Base-by-base conservation (phyloP, 2,797 vertebrate genomes). In the Falco naumanni region DNA sequence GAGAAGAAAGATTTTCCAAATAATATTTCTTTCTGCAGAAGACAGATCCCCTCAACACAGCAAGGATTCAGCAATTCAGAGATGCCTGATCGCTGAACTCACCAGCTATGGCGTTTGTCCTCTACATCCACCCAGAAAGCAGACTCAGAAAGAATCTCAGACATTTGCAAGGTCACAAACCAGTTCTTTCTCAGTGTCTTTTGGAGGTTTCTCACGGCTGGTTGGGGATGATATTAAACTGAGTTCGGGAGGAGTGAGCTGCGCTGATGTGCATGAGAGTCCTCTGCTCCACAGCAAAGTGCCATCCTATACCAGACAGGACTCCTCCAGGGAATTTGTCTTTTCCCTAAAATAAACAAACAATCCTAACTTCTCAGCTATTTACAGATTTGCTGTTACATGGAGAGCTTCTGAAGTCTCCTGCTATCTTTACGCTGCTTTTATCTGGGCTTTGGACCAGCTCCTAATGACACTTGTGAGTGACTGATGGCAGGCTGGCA, bases 231-330 rank as follows among this genome's bases (percentile, higher is more conserved):
- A 41, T 7, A 21, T 5, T n/a, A 63, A 24, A 1, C 29, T 2
- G n/a, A 34, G 28, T 0, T 4, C 1, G 29, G 31, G 29, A 79
- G 41, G 26, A 77, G 16, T 1, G 29, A 80, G 79, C 39, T 31
- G 26, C 11, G 25, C 64, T 22, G 48, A 21, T 4, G 26, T 4
- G 25, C 17, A 1, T 0, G 17, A 26, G 1, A 41, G 16, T 5
- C 22, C 82, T 28, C 43, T 33, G 70, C 11, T 19, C 41, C 63
- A 15, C 57, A 56, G 78, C 48, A 33, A 26, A 24, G 25, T 12
- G 11, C 13, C 81, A 34, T 2, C 33, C 50, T 11, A 1, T 7
- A 11, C 33, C 39, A 5, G 50, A 4, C 29, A 15, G 0, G 0
- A 5, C 14, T 56, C 78, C 78, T 31, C 2, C 51, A 28, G 45